Evolutionary conservation across 2,113 vertebrate genomes (phyloP).

Genomic region (Coracopsis vasa): DNA sequence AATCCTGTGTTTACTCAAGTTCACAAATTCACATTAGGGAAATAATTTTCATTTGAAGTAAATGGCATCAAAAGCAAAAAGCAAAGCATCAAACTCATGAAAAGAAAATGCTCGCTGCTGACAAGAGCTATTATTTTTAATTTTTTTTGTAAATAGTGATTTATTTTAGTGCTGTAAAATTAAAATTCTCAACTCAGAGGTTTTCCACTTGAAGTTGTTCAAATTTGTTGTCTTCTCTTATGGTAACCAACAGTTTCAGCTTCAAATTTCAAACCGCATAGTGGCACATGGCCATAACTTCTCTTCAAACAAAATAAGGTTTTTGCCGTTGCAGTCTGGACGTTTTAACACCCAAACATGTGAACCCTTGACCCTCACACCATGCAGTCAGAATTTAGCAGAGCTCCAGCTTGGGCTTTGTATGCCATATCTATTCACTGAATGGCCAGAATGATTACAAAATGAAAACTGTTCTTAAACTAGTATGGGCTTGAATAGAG

Average conservation of each 20-base stretch:
- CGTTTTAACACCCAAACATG: neutral
- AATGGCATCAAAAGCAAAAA: neutral
- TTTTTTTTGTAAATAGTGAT: neutral
- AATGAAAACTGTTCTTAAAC: conserved; percentile 19
- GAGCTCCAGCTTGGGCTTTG: neutral
- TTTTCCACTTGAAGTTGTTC: neutral
- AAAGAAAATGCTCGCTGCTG: neutral
- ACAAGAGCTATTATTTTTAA: neutral
- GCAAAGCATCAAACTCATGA: neutral
- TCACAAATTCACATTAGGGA: neutral
- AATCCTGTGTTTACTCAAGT: neutral
- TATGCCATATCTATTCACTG: neutral
- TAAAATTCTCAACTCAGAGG: neutral
- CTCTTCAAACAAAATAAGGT: neutral
- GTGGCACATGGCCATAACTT: neutral
- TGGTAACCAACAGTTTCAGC: neutral
- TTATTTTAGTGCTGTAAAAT: neutral
- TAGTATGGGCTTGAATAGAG: neutral
- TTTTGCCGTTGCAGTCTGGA: neutral
- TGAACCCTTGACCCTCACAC: neutral
- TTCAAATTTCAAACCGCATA: neutral
- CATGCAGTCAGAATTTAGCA: neutral
- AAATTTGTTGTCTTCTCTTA: neutral
- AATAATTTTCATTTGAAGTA: neutral
- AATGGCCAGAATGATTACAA: neutral